phyloP scores from a whole-genome alignment of 2,888 invertebrate species.

The Drosophila paramelanica region DNA sequence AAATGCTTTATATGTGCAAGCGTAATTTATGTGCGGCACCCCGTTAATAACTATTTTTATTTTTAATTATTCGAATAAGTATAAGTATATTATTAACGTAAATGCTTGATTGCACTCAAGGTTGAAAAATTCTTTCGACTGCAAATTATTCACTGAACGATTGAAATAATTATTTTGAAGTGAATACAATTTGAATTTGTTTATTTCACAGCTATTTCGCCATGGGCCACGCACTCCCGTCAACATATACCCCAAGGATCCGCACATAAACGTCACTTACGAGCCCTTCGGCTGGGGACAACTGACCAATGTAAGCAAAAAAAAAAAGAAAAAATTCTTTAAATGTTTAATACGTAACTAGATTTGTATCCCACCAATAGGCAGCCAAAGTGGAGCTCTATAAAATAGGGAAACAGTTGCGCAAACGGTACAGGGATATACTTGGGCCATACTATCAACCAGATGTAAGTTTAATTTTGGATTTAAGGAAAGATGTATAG shows the following conservation, averaged over 20 bases:
- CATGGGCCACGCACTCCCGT: conserved; percentile 93
- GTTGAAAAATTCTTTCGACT: no score
- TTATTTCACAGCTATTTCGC: conserved; percentile 87
- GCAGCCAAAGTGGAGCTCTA: conserved; percentile 88
- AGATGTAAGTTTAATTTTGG: conserved; percentile 78
- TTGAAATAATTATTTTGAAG: no score
- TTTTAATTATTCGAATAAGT: neutral
- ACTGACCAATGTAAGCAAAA: conserved; percentile 88
- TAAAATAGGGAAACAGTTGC: conserved; percentile 87
- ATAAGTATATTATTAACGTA: neutral
- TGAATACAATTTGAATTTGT: neutral
- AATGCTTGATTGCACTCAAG: neutral
- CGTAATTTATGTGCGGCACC: no score
- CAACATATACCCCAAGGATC: conserved; percentile 90
- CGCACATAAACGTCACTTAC: conserved; percentile 87
- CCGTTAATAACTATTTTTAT: no score
- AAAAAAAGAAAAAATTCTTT: no score
- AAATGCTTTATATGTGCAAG: neutral
- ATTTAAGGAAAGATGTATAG: neutral
- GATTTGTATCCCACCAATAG: conserved; percentile 81
- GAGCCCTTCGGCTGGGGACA: conserved; percentile 92
- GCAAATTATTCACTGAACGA: no score
- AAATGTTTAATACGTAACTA: neutral
- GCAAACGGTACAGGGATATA: conserved; percentile 87
- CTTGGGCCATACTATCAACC: conserved; percentile 87